Evolutionary conservation across 1,140 invertebrate genomes (phyloP), one percentile per base, ranked within the genome.

Genomic region (Catajapyx aquilonaris): DNA sequence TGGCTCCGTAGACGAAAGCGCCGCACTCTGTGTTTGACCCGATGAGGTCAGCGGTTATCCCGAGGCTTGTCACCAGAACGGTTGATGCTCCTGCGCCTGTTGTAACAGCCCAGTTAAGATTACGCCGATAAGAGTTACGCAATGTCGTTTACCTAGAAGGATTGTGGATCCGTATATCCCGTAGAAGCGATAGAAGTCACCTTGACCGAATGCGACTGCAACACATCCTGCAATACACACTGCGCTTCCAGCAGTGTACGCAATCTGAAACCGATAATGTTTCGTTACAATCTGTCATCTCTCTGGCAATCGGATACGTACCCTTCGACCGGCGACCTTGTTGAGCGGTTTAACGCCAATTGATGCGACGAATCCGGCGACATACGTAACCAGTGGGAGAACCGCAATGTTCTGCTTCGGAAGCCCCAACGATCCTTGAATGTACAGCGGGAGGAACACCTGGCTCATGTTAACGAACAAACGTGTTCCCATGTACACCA

Each of bases 1-100:
- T 93, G 18, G 81, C 63, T n/a, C 90, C 90, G 60, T 90, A 95
- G 5, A 95, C 79, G 60, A 94, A 94, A 30, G 88, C 90, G 13
- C 85, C 83, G 45, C 71, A 85, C 47, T 81, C 71, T 1, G 76
- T 80, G 52, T 79, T 80, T 20, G 70, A 63, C 13, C 84, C 86
- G 44, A 95, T 91, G 18, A 93, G 63, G 61, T 94, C 87, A 17
- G 85, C 76, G 3, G 81, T 90, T 43, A 91, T 68, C 5, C 83
- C 75, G 15, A 94, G 61, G 54, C 85, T 86, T 21, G 84, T 88
- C 11, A 95, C 77, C 17, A 93, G 58, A 57, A 94, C 74, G 20
- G 84, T 73, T 1, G 85, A 78, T 35, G 80, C 76, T 5, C 78
- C 77, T 41, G 73, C 65, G n/a, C n/a, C n/a, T n/a, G n/a, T n/a